Evolutionary conservation across 2,113 vertebrate species (phyloP).

Genomic region (Callithrix jacchus): DNA sequence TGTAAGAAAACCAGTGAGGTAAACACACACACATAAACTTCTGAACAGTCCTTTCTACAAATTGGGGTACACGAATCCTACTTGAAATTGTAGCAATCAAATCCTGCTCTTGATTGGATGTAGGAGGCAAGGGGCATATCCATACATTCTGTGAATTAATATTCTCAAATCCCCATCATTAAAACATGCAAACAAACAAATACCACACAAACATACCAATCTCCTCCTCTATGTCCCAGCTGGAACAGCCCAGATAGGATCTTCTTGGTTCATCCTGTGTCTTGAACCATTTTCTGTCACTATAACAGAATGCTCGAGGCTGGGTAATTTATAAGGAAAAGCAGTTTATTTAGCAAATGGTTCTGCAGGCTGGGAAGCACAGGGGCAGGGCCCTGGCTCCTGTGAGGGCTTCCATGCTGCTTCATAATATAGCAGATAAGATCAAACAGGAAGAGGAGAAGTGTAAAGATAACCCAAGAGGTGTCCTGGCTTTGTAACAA

Average conservation of each 20-base stretch:
- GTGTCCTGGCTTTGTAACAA: no score
- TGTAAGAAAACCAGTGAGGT: background rate
- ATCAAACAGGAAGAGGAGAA: no score
- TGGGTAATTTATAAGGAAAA: no score
- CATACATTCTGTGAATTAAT: background rate
- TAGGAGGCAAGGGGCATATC: background rate
- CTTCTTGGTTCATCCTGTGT: background rate
- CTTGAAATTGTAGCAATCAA: background rate
- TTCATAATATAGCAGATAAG: no score
- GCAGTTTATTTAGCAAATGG: no score
- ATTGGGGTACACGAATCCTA: background rate
- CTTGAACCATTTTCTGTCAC: no score
- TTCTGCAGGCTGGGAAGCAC: no score
- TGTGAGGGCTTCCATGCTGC: no score
- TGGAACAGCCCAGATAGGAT: background rate
- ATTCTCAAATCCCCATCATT: background rate
- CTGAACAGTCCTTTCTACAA: background rate
- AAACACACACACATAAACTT: background rate
- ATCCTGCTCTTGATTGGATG: background rate
- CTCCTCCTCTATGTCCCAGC: background rate
- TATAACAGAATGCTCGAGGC: no score
- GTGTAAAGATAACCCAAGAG: no score
- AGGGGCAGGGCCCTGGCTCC: no score
- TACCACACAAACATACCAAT: background rate
- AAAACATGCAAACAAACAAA: background rate